Percentiles rank a stretch among this genome's conserved stretches.
phyloP scores from a whole-genome alignment of 2,797 vertebrate species.

The Coendou prehensilis region DNA sequence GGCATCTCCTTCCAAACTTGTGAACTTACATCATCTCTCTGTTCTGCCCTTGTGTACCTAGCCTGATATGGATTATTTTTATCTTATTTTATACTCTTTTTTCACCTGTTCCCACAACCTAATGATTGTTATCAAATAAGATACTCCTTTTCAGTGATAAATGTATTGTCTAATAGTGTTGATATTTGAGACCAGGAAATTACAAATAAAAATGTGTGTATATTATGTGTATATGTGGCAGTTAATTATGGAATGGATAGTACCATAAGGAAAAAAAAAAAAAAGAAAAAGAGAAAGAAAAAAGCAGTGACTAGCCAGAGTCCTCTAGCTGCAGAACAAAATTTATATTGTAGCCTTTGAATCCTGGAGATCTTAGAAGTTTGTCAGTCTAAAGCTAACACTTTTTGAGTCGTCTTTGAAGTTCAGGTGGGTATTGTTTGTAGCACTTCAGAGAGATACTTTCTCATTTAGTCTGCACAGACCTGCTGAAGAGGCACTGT shows the following conservation, averaged over 20 bases:
- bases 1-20: not conserved
- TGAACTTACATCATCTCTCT: not conserved
- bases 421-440: not conserved
- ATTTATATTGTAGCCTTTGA: not conserved
- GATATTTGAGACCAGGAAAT: constrained; percentile 5
- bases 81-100: not conserved
- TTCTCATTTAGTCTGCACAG: not conserved
- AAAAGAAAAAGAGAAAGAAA: not conserved
- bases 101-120: not conserved
- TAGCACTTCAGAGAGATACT: not conserved
- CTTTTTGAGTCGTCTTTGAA: not conserved
- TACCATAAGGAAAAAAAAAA: not conserved
- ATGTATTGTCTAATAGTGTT: not conserved
- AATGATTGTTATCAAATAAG: constrained; percentile 27
- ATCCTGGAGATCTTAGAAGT: not conserved
- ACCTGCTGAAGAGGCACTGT: not conserved
- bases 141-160: not conserved
- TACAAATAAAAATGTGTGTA: not conserved
- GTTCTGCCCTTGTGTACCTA: not conserved
- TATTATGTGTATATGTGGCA: constrained; percentile 24
- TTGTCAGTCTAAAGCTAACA: not conserved
- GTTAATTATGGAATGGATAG: not conserved
- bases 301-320: not conserved
- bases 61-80: not conserved
- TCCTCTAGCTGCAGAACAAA: not conserved